Evolutionary conservation across 2,888 invertebrate species (phyloP).

Genomic region (Cantharis rufa): DNA sequence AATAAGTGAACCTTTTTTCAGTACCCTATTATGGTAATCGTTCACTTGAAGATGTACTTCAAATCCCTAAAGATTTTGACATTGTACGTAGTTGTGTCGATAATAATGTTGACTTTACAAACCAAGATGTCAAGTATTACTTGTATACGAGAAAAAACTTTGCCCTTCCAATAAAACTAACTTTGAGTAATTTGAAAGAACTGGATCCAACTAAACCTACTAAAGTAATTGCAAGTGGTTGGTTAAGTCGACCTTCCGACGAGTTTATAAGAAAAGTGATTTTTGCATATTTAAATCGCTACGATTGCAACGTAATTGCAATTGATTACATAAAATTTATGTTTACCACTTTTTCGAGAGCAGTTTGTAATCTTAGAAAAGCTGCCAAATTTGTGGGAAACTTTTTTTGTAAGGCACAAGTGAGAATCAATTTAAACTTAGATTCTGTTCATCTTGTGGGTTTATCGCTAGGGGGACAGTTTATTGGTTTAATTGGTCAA

Average conservation of each 20-base stretch:
- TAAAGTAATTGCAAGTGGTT: not conserved
- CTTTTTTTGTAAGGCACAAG: not conserved
- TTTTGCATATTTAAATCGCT: not conserved
- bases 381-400: not conserved
- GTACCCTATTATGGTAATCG: not conserved
- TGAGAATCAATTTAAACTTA: not conserved
- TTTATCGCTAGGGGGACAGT: not conserved
- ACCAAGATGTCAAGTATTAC: not conserved
- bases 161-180: not conserved
- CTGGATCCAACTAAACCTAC: not conserved
- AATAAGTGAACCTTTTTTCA: not conserved
- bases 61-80: not conserved
- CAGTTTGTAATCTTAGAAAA: not conserved
- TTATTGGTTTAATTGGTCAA: not conserved
- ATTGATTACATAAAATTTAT: not conserved
- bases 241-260: not conserved
- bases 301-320: not conserved
- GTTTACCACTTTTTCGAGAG: not conserved
- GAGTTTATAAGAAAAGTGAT: not conserved
- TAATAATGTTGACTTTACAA: not conserved
- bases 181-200: not conserved
- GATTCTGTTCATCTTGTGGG: not conserved
- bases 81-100: not conserved
- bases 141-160: not conserved
- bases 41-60: not conserved